Percentiles rank a stretch among this genome's conserved stretches.
Evolutionary conservation across 2,888 invertebrate species (phyloP).

Genomic region (Allacma fusca): DNA sequence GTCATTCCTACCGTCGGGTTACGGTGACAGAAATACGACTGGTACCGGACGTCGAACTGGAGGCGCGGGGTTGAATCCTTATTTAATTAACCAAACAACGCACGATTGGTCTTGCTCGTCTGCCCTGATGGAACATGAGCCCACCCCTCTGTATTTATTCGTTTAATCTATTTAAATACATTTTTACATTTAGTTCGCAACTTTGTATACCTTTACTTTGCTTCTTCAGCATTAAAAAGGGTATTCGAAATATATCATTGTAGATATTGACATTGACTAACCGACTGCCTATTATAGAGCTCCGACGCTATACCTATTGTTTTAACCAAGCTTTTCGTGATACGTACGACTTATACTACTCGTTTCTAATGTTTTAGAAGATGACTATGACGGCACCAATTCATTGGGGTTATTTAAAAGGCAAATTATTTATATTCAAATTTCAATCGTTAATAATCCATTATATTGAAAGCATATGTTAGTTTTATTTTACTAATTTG

Average conservation of each 20-base stretch:
- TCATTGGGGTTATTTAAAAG: too few relatives aligned
- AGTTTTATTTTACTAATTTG: too few relatives aligned
- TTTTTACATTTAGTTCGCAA: slow-evolving; percentile 23
- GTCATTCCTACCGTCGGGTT: slow-evolving; percentile 72
- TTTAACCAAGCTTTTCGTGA: not conserved
- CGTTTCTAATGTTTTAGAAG: not conserved
- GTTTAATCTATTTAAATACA: slow-evolving; percentile 42
- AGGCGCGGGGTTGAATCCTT: slow-evolving; percentile 61
- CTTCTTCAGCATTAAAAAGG: not conserved
- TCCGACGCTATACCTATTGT: too few relatives aligned
- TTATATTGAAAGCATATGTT: too few relatives aligned
- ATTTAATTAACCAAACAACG: slow-evolving; percentile 55
- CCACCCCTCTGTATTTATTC: slow-evolving; percentile 61
- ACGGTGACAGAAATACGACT: slow-evolving; percentile 49
- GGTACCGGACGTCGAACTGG: slow-evolving; percentile 59
- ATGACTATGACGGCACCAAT: too few relatives aligned
- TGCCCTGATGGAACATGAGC: slow-evolving; percentile 58
- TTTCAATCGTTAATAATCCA: too few relatives aligned
- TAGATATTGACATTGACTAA: slow-evolving; percentile 2
- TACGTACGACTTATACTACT: not conserved
- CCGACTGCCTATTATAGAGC: not conserved
- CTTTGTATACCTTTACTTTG: not conserved
- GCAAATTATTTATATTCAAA: too few relatives aligned
- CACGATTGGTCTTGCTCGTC: slow-evolving; percentile 48
- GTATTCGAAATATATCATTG: slow-evolving; percentile 9